These are phyloP conservation scores for Smittia aterrima DNA, from an alignment of 2,888 invertebrate genomes.

Conservation along the genomic window DNA sequence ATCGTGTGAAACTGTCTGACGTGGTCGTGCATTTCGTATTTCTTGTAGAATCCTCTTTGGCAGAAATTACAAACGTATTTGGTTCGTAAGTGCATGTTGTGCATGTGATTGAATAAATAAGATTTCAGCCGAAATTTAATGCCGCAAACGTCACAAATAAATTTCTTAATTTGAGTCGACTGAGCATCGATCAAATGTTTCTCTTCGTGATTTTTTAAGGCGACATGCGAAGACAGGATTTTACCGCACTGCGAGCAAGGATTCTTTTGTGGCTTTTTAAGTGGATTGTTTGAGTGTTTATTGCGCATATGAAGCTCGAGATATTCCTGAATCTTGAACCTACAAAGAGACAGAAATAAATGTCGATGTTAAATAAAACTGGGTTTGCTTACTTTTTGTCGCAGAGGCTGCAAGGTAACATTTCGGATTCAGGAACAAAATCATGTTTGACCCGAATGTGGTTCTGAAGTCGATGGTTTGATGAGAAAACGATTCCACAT, in stretches of 20 bases:
- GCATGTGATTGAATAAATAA: slow-evolving; percentile 2
- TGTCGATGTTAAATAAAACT: no score
- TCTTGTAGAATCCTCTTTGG: not conserved
- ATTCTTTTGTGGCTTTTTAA: not conserved
- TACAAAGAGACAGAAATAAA: not conserved
- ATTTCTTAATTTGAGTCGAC: not conserved
- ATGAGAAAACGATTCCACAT: not conserved
- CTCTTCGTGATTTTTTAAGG: not conserved
- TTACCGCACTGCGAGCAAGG: not conserved
- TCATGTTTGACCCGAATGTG: slow-evolving; percentile 3
- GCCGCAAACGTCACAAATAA: not conserved
- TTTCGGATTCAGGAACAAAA: not conserved
- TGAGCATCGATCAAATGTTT: not conserved
- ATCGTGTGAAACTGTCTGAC: not conserved
- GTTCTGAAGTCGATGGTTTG: not conserved
- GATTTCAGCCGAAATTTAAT: not conserved
- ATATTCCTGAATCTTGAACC: not conserved
- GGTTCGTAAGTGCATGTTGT: not conserved
- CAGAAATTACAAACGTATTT: not conserved
- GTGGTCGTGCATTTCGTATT: slow-evolving; percentile 10
- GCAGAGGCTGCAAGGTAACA: not conserved
- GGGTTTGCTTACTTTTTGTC: not conserved
- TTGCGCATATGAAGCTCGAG: not conserved
- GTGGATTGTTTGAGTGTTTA: not conserved
- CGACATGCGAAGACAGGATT: not conserved